Conservation (phyloP, 1,140 invertebrate genomes). For the Cyclina sinensis region DNA sequence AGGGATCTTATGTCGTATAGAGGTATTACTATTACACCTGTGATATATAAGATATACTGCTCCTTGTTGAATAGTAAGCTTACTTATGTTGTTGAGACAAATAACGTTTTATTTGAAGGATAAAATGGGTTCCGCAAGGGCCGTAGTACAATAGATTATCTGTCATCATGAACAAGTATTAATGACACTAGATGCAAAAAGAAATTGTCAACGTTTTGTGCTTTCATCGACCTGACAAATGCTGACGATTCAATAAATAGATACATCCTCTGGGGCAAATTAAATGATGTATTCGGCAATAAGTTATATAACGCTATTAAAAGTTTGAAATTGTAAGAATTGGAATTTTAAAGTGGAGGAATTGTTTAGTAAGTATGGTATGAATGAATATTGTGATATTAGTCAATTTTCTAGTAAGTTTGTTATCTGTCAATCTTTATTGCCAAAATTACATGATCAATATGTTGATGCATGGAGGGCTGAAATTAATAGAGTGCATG, state of each 20-base stretch:
- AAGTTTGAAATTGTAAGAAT: too few species aligned
- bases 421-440: neutral
- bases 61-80: neutral
- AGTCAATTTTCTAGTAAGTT: neutral
- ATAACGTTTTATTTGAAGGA: neutral
- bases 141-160: too few species aligned
- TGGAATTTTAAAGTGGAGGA: too few species aligned
- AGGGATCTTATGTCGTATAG: conserved; percentile 32
- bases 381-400: neutral
- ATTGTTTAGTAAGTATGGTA: neutral
- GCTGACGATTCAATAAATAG: too few species aligned
- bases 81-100: too few species aligned
- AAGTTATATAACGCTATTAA: neutral
- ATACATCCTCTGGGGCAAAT: too few species aligned
- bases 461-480: neutral
- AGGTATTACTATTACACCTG: conserved; percentile 26
- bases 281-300: too few species aligned
- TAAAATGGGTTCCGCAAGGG: too few species aligned
- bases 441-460: neutral
- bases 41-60: conserved; percentile 8
- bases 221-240: neutral
- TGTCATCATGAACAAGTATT: too few species aligned
- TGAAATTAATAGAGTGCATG: too few species aligned
- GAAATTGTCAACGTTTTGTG: too few species aligned
- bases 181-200: too few species aligned